phyloP scores from a whole-genome alignment of 2,888 invertebrate species.

The Callinectes sapidus region DNA sequence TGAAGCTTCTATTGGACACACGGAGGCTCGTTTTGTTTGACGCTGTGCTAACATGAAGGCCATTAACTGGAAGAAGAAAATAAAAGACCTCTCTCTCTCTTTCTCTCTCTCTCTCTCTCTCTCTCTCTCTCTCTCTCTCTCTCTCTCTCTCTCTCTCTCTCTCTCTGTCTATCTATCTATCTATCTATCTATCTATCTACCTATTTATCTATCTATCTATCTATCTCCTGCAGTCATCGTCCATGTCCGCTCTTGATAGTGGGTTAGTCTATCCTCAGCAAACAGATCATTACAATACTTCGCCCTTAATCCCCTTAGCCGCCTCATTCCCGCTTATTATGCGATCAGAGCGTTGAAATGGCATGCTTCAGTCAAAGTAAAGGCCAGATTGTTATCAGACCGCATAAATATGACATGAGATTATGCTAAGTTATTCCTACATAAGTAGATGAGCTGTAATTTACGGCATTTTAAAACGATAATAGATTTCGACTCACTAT shows the following conservation, averaged over 20 bases:
- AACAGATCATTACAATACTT: slow-evolving; percentile 3
- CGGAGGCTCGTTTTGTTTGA: not conserved
- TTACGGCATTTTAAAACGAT: not conserved
- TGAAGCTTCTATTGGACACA: not conserved
- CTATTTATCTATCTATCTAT: not conserved
- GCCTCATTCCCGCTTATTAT: not conserved
- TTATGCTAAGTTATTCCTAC: not conserved
- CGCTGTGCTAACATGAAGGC: not conserved
- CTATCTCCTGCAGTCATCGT: not conserved
- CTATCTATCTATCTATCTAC: not conserved
- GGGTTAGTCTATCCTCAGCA: not conserved
- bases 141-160: slow-evolving; percentile 34
- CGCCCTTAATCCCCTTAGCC: not conserved
- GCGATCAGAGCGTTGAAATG: not conserved
- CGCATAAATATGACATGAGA: not conserved
- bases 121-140: slow-evolving; percentile 1
- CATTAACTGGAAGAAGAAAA: not conserved
- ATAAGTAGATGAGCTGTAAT: not conserved
- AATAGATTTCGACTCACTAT: not conserved
- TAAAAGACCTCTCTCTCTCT: too few relatives aligned
- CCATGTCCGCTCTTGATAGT: not conserved
- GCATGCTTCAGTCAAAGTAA: not conserved
- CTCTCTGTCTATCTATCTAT: not conserved
- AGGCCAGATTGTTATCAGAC: not conserved
- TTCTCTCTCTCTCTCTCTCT: not conserved